Percentiles rank a stretch among this genome's conserved stretches.
phyloP scores from a whole-genome alignment of 1,140 invertebrate genomes.

The Cepaea nemoralis region DNA sequence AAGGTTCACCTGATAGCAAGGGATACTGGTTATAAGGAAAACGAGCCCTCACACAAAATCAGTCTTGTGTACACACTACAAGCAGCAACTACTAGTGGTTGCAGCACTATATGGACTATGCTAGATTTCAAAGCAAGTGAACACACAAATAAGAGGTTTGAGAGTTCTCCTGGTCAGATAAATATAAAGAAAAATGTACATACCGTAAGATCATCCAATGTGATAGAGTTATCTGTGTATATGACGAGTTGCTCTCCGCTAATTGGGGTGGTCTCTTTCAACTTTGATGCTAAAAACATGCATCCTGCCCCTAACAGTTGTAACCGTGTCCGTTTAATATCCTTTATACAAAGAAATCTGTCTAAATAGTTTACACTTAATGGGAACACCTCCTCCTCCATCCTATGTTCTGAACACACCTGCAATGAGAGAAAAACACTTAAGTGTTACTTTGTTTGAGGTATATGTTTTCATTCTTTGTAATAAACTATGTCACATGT shows the following conservation, averaged over 20 bases:
- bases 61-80: too few relatives aligned
- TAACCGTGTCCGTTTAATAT: slow-evolving; percentile 83
- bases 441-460: too few relatives aligned
- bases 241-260: slow-evolving; percentile 85
- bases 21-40: too few relatives aligned
- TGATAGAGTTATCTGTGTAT: slow-evolving; percentile 93
- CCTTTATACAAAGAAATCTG: slow-evolving; percentile 85
- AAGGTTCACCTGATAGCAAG: too few relatives aligned
- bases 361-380: slow-evolving; percentile 93
- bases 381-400: slow-evolving; percentile 91
- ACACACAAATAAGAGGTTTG: too few relatives aligned
- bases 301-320: slow-evolving; percentile 91
- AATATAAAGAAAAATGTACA: slow-evolving; percentile 61
- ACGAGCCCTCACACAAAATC: too few relatives aligned
- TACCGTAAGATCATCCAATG: slow-evolving; percentile 86
- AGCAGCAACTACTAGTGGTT: too few relatives aligned
- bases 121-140: too few relatives aligned
- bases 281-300: slow-evolving; percentile 90
- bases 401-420: slow-evolving; percentile 92
- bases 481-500: too few relatives aligned
- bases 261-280: slow-evolving; percentile 85
- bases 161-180: too few relatives aligned
- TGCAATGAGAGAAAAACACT: slow-evolving; percentile 73
- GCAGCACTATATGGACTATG: too few relatives aligned
- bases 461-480: too few relatives aligned